Conservation (phyloP, 1,140 invertebrate species). For the Tetramorium alpestre region DNA sequence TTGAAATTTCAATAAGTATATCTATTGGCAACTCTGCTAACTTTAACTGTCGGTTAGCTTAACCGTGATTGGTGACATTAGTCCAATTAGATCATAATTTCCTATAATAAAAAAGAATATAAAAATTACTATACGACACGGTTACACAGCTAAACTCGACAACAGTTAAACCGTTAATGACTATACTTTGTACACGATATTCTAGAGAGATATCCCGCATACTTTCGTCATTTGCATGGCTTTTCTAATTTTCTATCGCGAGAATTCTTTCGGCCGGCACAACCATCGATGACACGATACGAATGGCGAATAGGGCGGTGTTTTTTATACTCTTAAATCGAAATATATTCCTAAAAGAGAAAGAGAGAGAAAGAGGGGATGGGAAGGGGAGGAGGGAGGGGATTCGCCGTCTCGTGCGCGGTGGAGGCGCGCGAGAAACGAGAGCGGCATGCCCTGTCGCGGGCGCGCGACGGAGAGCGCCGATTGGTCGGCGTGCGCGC, state of each 20-base stretch:
- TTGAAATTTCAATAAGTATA: no score
- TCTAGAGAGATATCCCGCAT: background rate
- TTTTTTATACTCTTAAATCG: conserved; percentile 1
- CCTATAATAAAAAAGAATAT: background rate
- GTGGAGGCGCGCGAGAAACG: conserved; percentile 46
- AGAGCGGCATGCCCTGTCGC: conserved; percentile 49
- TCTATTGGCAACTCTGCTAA: no score
- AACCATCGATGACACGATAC: background rate
- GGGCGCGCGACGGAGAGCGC: conserved; percentile 59
- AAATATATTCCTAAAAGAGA: background rate
- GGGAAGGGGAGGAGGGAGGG: conserved; percentile 15
- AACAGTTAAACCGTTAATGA: background rate
- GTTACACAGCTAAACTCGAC: background rate
- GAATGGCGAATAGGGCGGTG: background rate
- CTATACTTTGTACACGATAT: background rate
- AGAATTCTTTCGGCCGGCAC: background rate
- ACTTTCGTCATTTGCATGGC: background rate
- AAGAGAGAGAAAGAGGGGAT: background rate
- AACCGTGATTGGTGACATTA: no score
- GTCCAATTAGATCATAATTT: no score
- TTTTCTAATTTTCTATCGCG: background rate
- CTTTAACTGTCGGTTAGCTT: no score
- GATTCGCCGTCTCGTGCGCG: background rate
- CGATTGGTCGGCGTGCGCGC: conserved; percentile 53
- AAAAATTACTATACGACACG: background rate